These are phyloP conservation scores for Heliornis fulica DNA, from an alignment of 2,113 vertebrate species.

Conservation along the genomic window DNA sequence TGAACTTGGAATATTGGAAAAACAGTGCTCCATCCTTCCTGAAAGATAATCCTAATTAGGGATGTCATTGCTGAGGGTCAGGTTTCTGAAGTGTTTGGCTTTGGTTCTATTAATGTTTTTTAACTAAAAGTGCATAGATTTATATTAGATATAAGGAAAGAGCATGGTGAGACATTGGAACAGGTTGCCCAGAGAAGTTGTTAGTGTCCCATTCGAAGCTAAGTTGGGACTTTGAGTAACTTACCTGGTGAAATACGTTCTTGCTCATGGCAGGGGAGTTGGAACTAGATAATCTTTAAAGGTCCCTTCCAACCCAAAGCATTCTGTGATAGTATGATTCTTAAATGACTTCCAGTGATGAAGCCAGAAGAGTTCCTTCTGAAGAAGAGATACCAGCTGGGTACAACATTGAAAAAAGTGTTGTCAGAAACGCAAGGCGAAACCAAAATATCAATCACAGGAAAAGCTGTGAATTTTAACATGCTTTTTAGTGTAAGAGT, in stretches of 20 bases:
- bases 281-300: not conserved
- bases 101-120: not conserved
- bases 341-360: not conserved
- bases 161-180: not conserved
- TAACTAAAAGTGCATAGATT: not conserved
- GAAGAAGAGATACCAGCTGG: not conserved
- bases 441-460: not conserved
- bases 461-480: not conserved
- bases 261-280: rapidly evolving
- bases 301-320: not conserved
- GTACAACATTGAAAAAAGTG: not conserved
- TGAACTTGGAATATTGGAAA: not conserved
- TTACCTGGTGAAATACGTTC: not conserved
- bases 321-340: not conserved
- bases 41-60: not conserved
- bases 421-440: not conserved
- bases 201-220: not conserved
- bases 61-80: not conserved
- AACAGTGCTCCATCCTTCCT: not conserved
- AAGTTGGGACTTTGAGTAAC: not conserved
- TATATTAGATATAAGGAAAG: not conserved
- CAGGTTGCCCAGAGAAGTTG: not conserved
- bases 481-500: not conserved
- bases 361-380: not conserved
- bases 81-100: not conserved